phyloP scores from a whole-genome alignment of 2,113 vertebrate genomes.

The Elaphurus davidianus region DNA sequence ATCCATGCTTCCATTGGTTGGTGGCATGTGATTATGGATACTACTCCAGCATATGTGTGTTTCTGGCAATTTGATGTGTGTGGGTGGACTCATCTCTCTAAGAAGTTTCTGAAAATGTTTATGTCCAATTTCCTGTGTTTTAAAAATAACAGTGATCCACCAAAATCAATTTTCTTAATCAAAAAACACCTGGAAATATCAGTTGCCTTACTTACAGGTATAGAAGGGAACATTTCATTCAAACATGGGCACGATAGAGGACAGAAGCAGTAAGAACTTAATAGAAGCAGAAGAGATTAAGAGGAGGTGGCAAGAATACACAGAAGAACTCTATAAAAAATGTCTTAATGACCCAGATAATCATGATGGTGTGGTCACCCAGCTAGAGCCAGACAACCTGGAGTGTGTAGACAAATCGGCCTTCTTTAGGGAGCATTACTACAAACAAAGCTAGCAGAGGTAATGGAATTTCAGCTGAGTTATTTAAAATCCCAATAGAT shows the following conservation, averaged over 20 bases:
- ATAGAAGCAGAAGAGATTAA: not conserved
- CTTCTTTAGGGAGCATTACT: not conserved
- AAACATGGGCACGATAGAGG: not conserved
- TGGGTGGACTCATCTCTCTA: not conserved
- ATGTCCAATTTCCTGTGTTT: not conserved
- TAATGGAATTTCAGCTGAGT: not conserved
- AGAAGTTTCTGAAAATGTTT: not conserved
- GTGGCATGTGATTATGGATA: not conserved
- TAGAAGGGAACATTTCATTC: not conserved
- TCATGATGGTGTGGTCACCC: not conserved
- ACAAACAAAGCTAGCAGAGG: not conserved
- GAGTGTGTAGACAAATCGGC: not conserved
- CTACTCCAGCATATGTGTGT: not conserved
- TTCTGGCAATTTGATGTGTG: not conserved
- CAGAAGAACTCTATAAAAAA: not conserved
- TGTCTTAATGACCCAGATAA: not conserved
- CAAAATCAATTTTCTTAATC: not conserved
- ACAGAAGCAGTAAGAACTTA: not conserved
- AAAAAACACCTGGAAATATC: not conserved
- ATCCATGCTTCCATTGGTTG: not conserved
- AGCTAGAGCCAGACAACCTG: not conserved
- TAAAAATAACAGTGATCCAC: not conserved
- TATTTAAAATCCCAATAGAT: not conserved
- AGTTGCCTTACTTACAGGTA: not conserved
- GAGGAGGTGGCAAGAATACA: not conserved